These are phyloP conservation scores for Papilio gigon DNA, from an alignment of 2,888 invertebrate species.

Conservation along the genomic window DNA sequence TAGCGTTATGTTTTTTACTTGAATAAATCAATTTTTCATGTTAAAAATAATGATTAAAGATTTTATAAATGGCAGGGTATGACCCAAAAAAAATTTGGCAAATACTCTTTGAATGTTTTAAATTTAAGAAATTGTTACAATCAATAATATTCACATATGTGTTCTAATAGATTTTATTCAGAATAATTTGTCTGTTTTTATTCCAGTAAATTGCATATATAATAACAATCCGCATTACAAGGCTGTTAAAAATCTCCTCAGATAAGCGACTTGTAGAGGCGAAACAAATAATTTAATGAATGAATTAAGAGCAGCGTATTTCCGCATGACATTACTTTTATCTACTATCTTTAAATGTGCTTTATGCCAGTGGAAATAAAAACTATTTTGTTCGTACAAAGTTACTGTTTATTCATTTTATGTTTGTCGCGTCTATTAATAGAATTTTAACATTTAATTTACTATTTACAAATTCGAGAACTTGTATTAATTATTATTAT, in stretches of 20 bases:
- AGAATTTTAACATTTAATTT: too few species aligned
- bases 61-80: too few species aligned
- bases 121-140: too few species aligned
- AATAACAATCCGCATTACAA: not conserved
- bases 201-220: not conserved
- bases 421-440: constrained; percentile 5
- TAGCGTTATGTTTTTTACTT: too few species aligned
- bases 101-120: not conserved
- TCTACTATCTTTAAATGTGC: constrained; percentile 6
- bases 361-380: not conserved
- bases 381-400: not conserved
- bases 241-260: not conserved
- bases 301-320: not conserved
- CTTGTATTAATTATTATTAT: too few species aligned
- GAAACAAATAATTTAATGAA: not conserved
- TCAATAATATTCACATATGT: not conserved
- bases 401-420: constrained; percentile 12
- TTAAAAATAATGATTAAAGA: too few species aligned
- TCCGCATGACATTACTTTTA: not conserved
- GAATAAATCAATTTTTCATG: too few species aligned
- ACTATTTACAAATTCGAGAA: too few species aligned
- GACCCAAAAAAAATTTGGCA: too few species aligned
- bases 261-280: not conserved
- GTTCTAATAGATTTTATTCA: not conserved
- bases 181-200: not conserved